Evolutionary conservation across 2,888 invertebrate genomes (phyloP).

Genomic region (Sicus ferrugineus): DNA sequence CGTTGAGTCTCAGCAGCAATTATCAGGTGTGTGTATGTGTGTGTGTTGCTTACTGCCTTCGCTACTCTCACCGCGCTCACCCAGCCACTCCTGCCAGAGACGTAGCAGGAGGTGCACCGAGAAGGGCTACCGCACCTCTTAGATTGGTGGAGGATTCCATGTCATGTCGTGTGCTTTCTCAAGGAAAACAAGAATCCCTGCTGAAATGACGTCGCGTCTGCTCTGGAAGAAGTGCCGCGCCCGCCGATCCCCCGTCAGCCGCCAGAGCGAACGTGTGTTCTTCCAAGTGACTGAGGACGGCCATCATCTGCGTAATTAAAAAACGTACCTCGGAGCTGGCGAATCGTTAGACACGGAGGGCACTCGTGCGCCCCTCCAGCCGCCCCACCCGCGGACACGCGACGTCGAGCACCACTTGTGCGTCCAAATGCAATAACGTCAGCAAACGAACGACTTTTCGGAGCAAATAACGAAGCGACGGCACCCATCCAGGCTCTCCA

Average conservation of each 20-base stretch:
- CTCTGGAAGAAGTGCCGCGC: too few relatives aligned
- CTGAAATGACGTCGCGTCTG: too few relatives aligned
- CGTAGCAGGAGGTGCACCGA: too few relatives aligned
- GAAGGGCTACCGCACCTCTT: too few relatives aligned
- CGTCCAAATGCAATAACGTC: conserved; percentile 32
- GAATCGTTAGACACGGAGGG: conserved; percentile 14
- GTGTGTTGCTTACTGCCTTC: too few relatives aligned
- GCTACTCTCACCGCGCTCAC: too few relatives aligned
- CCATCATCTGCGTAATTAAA: conserved; percentile 23
- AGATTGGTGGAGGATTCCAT: too few relatives aligned
- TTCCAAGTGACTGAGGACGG: conserved; percentile 29
- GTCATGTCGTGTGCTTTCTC: too few relatives aligned
- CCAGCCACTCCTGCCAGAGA: too few relatives aligned
- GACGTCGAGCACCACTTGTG: conserved; percentile 23
- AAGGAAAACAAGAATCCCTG: too few relatives aligned
- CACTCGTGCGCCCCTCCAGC: neutral
- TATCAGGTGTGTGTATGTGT: too few relatives aligned
- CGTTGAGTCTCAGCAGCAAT: too few relatives aligned
- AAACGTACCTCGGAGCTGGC: conserved; percentile 14
- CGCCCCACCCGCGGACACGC: neutral
- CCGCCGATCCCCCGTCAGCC: neutral
- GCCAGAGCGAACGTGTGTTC: conserved; percentile 15
- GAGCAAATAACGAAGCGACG: conserved; percentile 25
- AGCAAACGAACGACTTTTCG: conserved; percentile 31
- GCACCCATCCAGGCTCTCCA: neutral